Evolutionary conservation across 2,888 invertebrate genomes (phyloP), one percentile per base, ranked within the genome.

Genomic region (Eretmocerus hayati): DNA sequence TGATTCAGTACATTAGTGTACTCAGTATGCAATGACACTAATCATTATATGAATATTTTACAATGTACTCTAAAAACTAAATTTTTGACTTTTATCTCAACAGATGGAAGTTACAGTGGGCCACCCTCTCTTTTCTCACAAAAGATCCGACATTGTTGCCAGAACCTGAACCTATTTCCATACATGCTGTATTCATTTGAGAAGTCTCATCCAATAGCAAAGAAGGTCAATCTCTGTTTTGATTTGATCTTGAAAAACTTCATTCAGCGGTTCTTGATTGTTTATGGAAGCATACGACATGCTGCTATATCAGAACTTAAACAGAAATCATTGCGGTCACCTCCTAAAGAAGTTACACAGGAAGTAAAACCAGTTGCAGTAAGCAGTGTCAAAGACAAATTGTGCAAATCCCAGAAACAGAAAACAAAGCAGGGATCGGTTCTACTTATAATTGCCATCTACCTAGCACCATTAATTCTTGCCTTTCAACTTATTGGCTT

Each of bases 61-160:
- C 5, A 18, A 18, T 16, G 35, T n/a, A n/a, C n/a, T n/a, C n/a
- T n/a, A n/a, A n/a, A n/a, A n/a, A n/a, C n/a, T n/a, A n/a, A n/a
- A n/a, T n/a, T n/a, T n/a, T n/a, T n/a, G n/a, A n/a, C 26, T 26
- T 26, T 6, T 11, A 33, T 58, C 41, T 55, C 56, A 50, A 48
- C 61, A 64, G 71, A 71, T 54, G 65, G 67, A 55, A 64, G 59
- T 39, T 59, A 62, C 23, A 64, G 61, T 35, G 64, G 65, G 18
- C 64, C 69, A 21, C 69, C 68, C 5, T 55, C 60, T 42, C 53
- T 71, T 9, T 66, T 70, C 26, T 59, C 71, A 61, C 66, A 70
- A 44, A 69, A 63, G 48, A 63, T 71, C 21, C 69, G 69, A 15
- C 71, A 71, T 48, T 71, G 71, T 36, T 71, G 70, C 36, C 70